Conservation (phyloP, 2,797 vertebrate genomes). For the Podarcis siculus region DNA sequence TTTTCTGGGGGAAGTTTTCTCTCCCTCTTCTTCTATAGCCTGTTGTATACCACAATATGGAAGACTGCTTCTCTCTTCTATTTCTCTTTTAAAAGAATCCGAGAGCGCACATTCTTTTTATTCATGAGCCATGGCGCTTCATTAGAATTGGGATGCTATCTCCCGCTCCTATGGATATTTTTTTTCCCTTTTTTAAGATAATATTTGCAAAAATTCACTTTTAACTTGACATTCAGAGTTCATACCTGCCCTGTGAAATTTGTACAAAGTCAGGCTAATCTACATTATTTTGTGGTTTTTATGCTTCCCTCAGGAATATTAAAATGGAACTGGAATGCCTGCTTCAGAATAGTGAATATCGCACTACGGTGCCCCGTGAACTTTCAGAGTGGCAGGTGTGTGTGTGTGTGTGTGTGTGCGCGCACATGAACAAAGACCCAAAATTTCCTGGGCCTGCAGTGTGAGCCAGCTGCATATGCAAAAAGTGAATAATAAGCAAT, state of each 20-base stretch:
- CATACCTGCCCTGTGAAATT: conserved; percentile 23
- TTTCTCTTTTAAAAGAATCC: not conserved
- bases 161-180: not conserved
- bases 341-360: not conserved
- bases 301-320: conserved; percentile 17
- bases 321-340: not conserved
- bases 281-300: not conserved
- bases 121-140: conserved; percentile 3
- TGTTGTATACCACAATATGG: conserved; percentile 33
- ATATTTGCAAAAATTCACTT: conserved; percentile 29
- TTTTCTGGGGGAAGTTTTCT: conserved; percentile 51
- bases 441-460: not conserved
- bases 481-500: not conserved
- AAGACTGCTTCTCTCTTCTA: conserved; percentile 22
- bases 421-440: not conserved
- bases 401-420: not conserved
- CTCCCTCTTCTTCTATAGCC: not conserved
- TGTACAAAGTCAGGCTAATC: conserved; percentile 12
- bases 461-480: not conserved
- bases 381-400: not conserved
- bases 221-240: conserved; percentile 17
- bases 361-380: not conserved
- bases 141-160: conserved; percentile 4
- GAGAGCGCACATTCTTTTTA: conserved; percentile 3
- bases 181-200: fast-evolving